A percentile compares a stretch with the other conserved stretches of the same genome.
These are phyloP conservation scores for Felis chaus DNA, from an alignment of 2,113 vertebrate genomes.

Conservation along the genomic window DNA sequence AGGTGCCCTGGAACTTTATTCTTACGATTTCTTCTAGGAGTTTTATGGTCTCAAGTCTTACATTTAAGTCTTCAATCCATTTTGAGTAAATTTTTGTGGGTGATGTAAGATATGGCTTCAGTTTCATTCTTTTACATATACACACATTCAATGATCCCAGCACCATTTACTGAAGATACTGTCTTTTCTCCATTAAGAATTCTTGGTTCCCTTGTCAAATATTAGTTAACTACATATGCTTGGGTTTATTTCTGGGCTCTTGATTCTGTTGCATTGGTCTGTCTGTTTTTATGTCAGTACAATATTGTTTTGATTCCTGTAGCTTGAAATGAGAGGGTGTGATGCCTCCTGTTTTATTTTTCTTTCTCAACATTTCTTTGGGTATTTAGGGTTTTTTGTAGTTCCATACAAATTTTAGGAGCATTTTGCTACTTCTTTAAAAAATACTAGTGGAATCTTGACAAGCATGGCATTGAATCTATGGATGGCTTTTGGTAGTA, in stretches of 20 bases:
- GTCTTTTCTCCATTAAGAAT: neutral
- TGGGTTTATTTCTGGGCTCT: neutral
- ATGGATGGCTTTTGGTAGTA: neutral
- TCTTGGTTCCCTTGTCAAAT: neutral
- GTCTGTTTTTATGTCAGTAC: neutral
- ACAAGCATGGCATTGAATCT: neutral
- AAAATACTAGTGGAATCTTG: neutral
- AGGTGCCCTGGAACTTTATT: neutral
- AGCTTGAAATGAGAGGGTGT: neutral
- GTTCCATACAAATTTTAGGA: neutral
- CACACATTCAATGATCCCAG: neutral
- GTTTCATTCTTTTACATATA: neutral
- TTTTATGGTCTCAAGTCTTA: neutral
- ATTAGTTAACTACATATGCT: neutral
- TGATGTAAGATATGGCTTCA: neutral
- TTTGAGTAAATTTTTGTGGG: neutral
- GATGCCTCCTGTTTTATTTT: neutral
- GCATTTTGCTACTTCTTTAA: neutral
- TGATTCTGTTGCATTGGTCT: neutral
- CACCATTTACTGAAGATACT: neutral
- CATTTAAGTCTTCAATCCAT: neutral
- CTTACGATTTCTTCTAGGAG: neutral
- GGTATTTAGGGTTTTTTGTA: neutral
- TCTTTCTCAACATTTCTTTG: neutral
- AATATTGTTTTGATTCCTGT: neutral